Conservation (phyloP, 2,888 invertebrate species). For the Ecliptopera silaceata region DNA sequence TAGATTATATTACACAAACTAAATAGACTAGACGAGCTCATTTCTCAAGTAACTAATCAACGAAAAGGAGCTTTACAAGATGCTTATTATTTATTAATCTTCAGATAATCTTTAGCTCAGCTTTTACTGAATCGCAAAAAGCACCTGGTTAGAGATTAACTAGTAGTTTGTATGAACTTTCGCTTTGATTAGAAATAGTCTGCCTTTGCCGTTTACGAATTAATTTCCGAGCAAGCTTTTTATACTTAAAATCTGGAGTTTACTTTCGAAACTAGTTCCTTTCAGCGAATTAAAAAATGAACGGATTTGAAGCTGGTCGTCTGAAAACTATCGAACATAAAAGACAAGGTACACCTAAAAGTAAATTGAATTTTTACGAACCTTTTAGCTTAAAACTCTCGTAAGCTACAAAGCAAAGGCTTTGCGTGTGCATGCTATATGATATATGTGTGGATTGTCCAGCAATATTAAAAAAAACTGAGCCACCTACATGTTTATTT, state of each 20-base stretch:
- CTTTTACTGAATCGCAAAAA: constrained; percentile 13
- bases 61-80: constrained; percentile 3
- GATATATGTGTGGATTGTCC: too few relatives aligned
- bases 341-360: too few relatives aligned
- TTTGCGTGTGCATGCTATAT: too few relatives aligned
- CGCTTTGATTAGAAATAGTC: constrained; percentile 20
- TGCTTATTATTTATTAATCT: constrained; percentile 13
- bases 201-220: constrained; percentile 14
- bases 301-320: too few relatives aligned
- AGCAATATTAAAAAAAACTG: too few relatives aligned
- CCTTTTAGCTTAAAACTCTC: too few relatives aligned
- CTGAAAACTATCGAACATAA: too few relatives aligned
- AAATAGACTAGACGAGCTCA: neutral
- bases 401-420: too few relatives aligned
- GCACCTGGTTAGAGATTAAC: constrained; percentile 2
- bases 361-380: too few relatives aligned
- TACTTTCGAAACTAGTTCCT: neutral
- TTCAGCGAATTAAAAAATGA: too few relatives aligned
- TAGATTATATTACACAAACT: neutral
- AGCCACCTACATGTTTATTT: too few relatives aligned
- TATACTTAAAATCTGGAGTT: constrained; percentile 10
- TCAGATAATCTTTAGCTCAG: constrained; percentile 9
- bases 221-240: constrained; percentile 9
- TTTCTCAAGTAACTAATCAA: constrained; percentile 6
- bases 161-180: constrained; percentile 7